Evolutionary conservation across 2,797 vertebrate genomes (phyloP).

Genomic region (Molossus molossus): DNA sequence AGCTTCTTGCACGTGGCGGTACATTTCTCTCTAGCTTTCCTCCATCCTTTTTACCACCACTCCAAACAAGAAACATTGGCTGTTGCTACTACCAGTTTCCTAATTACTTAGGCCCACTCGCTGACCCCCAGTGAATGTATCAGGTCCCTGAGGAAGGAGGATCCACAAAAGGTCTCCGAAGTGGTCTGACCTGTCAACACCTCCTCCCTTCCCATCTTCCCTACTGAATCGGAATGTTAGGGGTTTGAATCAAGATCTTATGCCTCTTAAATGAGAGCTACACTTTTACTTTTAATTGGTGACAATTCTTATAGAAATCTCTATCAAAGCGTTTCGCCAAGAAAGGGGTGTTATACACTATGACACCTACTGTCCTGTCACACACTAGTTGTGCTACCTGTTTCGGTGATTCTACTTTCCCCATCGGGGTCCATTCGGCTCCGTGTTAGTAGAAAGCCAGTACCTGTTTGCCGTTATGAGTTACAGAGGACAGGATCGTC

Average conservation of each 20-base stretch:
- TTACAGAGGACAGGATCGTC: constrained; percentile 99
- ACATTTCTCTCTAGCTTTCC: not conserved
- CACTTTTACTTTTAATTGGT: not conserved
- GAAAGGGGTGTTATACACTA: not conserved
- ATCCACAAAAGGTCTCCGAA: not conserved
- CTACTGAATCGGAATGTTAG: not conserved
- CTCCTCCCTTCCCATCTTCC: not conserved
- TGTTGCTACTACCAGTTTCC: not conserved
- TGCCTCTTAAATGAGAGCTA: not conserved
- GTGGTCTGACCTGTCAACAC: not conserved
- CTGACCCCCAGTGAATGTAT: not conserved
- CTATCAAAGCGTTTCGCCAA: not conserved
- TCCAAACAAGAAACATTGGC: not conserved
- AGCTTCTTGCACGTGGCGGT: not conserved
- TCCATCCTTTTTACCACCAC: not conserved
- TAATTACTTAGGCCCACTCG: not conserved
- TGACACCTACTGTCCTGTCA: not conserved
- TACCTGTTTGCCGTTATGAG: constrained; percentile 99
- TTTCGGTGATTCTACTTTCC: not conserved
- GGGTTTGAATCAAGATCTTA: not conserved
- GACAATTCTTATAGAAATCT: not conserved
- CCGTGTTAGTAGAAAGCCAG: not conserved
- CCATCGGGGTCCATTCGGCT: not conserved
- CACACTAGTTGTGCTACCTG: not conserved
- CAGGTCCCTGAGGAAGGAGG: not conserved